phyloP scores from a whole-genome alignment of 2,797 vertebrate genomes.

The Sternarchorhynchus goeldii region DNA sequence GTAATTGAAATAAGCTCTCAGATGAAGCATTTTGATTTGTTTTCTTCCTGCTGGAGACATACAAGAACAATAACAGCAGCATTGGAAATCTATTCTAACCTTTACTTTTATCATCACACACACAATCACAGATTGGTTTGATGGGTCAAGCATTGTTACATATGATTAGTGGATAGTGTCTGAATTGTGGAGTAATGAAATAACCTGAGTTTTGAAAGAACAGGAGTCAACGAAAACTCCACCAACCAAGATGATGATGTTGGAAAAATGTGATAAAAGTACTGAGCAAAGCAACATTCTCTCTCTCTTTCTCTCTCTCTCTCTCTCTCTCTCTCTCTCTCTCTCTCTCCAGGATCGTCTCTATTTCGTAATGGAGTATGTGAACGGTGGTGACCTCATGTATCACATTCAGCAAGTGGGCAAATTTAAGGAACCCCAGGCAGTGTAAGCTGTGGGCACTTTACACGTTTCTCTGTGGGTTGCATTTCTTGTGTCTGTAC shows the following conservation, averaged over 20 bases:
- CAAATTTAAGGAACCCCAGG: conserved; percentile 97
- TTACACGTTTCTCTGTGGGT: neutral
- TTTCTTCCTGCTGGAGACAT: neutral
- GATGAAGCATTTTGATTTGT: neutral
- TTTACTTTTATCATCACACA: neutral
- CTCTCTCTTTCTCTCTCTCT: conserved; percentile 4
- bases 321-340: conserved; percentile 24
- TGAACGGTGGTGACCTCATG: conserved; percentile 97
- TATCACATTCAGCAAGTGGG: conserved; percentile 86
- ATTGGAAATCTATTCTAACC: neutral
- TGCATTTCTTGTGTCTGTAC: neutral
- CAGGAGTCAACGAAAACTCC: no score
- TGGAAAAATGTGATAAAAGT: no score
- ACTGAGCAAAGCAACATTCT: no score
- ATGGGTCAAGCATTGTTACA: neutral
- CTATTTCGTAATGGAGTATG: conserved; percentile 98
- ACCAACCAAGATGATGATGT: no score
- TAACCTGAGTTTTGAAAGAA: no score
- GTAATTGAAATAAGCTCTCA: neutral
- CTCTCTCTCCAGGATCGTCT: conserved; percentile 84
- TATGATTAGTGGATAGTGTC: neutral
- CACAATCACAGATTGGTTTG: no score
- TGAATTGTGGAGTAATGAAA: no score
- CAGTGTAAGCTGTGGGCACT: conserved; percentile 84
- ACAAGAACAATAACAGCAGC: neutral